These are phyloP conservation scores for Ramazzottius varieornatus DNA, from an alignment of 2,888 invertebrate genomes.

Conservation along the genomic window DNA sequence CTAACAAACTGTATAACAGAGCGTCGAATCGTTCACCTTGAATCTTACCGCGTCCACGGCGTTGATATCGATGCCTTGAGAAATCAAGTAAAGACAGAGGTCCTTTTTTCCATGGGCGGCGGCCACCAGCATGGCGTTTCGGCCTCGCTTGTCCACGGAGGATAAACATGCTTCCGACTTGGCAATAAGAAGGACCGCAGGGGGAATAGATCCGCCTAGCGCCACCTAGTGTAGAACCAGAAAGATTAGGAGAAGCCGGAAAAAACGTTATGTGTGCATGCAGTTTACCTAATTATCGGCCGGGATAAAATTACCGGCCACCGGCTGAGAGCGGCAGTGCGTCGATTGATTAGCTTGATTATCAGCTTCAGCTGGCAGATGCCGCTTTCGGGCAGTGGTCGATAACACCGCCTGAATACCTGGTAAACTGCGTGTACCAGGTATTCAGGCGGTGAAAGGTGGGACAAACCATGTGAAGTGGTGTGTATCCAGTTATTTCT, in stretches of 20 bases:
- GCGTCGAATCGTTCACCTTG: neutral
- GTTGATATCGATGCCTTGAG: conserved; percentile 37
- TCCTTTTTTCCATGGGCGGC: conserved; percentile 88
- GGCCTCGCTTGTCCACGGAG: conserved; percentile 58
- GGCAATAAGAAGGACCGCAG: neutral
- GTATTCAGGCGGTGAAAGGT: no score
- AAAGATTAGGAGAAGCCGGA: no score
- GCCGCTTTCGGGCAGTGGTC: no score
- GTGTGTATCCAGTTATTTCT: neutral
- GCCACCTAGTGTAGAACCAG: no score
- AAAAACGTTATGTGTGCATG: no score
- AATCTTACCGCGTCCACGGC: neutral
- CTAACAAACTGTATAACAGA: neutral
- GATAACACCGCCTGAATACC: no score
- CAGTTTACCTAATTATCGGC: no score
- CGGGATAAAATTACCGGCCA: no score
- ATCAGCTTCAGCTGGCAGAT: no score
- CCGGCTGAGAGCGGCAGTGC: no score
- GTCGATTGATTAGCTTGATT: no score
- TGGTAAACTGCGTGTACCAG: no score
- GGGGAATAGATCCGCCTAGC: neutral
- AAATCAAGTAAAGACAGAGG: conserved; percentile 88
- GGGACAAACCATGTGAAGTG: neutral
- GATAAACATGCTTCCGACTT: neutral
- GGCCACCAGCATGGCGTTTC: conserved; percentile 90